Percentiles rank a stretch among this genome's conserved stretches.
These are phyloP conservation scores for Ploceus nigricollis DNA, from an alignment of 2,113 vertebrate species.

Conservation along the genomic window DNA sequence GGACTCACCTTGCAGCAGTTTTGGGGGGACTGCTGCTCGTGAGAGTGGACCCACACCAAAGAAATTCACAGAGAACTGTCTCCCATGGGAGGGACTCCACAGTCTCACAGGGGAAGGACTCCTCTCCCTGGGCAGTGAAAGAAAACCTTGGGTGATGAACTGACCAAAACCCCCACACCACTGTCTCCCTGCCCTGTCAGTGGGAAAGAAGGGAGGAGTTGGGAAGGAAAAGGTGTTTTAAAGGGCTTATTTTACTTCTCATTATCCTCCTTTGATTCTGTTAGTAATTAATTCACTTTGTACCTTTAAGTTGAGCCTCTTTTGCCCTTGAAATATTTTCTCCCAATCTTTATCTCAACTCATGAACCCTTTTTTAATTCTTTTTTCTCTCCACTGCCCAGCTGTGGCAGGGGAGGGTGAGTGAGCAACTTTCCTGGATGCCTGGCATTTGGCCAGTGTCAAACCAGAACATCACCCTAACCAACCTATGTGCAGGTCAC, in stretches of 20 bases:
- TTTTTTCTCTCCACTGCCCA: background rate
- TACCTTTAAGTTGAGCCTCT: background rate
- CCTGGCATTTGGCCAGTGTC: background rate
- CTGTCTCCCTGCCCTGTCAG: background rate
- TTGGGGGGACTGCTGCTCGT: background rate
- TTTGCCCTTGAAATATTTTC: background rate
- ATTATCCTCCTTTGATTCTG: background rate
- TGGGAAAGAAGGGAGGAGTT: background rate
- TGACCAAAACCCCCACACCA: background rate
- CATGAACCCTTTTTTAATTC: background rate
- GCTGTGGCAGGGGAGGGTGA: background rate
- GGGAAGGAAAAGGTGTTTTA: background rate
- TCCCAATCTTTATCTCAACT: background rate
- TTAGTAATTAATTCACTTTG: too few relatives aligned
- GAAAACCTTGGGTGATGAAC: background rate
- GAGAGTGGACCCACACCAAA: fast-evolving
- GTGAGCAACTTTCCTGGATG: background rate
- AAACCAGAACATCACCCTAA: background rate
- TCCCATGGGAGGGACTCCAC: background rate
- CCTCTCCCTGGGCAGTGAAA: background rate
- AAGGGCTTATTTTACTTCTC: background rate
- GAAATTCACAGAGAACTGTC: fast-evolving
- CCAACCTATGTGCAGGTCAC: background rate
- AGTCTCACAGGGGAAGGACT: background rate
- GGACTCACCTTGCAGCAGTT: background rate